Evolutionary conservation across 2,113 vertebrate species (phyloP), one percentile per base, ranked within the genome.

Genomic region (Salvelinus fontinalis): DNA sequence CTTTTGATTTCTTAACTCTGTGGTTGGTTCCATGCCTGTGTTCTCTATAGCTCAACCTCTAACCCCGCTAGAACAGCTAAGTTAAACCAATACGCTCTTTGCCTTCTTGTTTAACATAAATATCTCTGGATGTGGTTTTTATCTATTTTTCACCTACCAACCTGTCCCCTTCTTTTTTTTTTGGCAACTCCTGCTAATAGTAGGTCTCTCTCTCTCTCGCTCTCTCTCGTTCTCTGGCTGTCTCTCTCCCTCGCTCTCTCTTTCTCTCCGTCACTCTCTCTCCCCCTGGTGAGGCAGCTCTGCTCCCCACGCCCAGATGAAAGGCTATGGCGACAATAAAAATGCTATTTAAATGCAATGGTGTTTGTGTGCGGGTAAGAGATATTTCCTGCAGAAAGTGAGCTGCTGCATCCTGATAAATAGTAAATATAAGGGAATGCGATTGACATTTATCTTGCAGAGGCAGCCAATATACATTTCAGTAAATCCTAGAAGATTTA

Each of bases 401-500:
- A 92, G 91, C 91, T 91, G 90, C 82, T 75, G 92, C 80, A 87
- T 84, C 83, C 93, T 94, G 94, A 94, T 94, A 93, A 93, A 94
- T 93, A 90, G 90, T 89, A 91, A 93, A 95, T 95, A 93, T 93
- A 93, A 93, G 92, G 93, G 89, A 92, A 92, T 88, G 69, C 91
- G 93, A 94, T 94, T 94, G 92, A 93, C 92, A 86, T 94, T 94
- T 92, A 93, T 95, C 95, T 95, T 88, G 88, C 92, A 92, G 93
- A 94, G 90, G 94, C 94, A 96, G 94, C 94, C 94, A 94, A 95
- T 95, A 94, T 95, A 93, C 92, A 89, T 93, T 94, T 95, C 87
- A 90, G 92, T 94, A 93, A 90, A 93, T 94, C 92, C 93, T 89
- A 92, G 90, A 93, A 95, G 95, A 89, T 91, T 93, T 92, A 92